Percentiles rank a stretch among this genome's conserved stretches.
phyloP scores from a whole-genome alignment of 2,113 vertebrate species.

The Speoplatyrhinus poulsoni region DNA sequence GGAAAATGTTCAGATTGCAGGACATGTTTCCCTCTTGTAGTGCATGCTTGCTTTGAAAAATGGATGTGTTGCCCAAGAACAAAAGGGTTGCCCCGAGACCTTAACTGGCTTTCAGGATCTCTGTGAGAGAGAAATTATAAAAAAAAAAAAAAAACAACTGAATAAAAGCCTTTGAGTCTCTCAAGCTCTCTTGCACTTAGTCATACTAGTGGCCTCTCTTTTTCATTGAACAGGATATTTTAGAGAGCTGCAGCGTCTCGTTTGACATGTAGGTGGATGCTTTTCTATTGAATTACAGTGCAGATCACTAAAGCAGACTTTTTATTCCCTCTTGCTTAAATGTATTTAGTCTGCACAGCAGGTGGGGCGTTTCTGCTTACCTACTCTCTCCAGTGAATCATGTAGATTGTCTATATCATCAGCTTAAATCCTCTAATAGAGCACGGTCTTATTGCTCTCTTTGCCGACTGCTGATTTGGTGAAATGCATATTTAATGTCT shows the following conservation, averaged over 20 bases:
- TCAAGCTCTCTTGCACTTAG: slow-evolving; percentile 21
- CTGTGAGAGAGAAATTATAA: slow-evolving; percentile 25
- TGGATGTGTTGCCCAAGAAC: slow-evolving; percentile 45
- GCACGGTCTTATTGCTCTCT: slow-evolving; percentile 20
- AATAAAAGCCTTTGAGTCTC: slow-evolving; percentile 37
- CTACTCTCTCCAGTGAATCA: slow-evolving; percentile 2
- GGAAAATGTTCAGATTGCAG: slow-evolving; percentile 52
- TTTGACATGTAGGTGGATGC: slow-evolving; percentile 49
- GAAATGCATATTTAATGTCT: slow-evolving; percentile 56
- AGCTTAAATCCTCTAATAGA: slow-evolving; percentile 42
- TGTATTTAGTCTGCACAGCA: slow-evolving; percentile 35
- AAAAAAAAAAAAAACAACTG: slow-evolving; percentile 21
- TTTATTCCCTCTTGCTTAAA: slow-evolving; percentile 47
- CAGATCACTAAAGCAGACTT: slow-evolving; percentile 38
- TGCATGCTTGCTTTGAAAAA: slow-evolving; percentile 41
- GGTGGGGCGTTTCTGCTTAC: background rate
- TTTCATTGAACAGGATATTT: slow-evolving; percentile 33
- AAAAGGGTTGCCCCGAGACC: slow-evolving; percentile 22
- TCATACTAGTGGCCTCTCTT: slow-evolving; percentile 30
- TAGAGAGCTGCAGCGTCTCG: slow-evolving; percentile 25
- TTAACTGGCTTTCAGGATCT: slow-evolving; percentile 40
- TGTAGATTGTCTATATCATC: slow-evolving; percentile 32
- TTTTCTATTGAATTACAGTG: slow-evolving; percentile 59
- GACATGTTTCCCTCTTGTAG: slow-evolving; percentile 31
- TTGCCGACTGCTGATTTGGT: slow-evolving; percentile 47